Evolutionary conservation across 2,113 vertebrate species (phyloP).

Genomic region (Neodontobutis hainanensis): DNA sequence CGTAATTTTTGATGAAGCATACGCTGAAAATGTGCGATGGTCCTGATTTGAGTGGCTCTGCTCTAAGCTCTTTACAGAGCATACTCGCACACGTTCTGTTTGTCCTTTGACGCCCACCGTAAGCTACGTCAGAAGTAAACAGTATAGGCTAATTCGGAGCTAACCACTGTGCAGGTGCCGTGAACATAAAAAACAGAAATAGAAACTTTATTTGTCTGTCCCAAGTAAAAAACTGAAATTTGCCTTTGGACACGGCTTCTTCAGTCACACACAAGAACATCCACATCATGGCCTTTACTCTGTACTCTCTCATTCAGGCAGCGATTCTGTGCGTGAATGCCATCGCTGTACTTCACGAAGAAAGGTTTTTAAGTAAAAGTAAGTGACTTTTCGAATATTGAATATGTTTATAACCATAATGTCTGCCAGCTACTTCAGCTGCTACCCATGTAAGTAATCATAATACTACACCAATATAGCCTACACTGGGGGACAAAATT

Average conservation of each 20-base stretch:
- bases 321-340: conserved; percentile 90
- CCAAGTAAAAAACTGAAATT: too few species aligned
- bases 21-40: too few species aligned
- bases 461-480: too few species aligned
- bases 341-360: conserved; percentile 92
- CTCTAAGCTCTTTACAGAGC: too few species aligned
- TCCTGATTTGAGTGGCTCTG: too few species aligned
- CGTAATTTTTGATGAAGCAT: too few species aligned
- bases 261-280: too few species aligned
- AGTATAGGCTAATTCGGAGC: neutral
- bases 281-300: conserved; percentile 84
- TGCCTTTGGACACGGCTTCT: too few species aligned
- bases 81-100: neutral
- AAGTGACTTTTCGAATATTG: conserved; percentile 75
- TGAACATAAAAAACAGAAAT: conserved; percentile 8
- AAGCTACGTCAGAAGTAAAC: conserved; percentile 62
- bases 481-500: too few species aligned
- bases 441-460: conserved; percentile 2
- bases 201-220: too few species aligned
- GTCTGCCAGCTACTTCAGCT: neutral
- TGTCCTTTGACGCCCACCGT: conserved; percentile 42
- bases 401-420: neutral
- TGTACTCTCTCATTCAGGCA: conserved; percentile 93
- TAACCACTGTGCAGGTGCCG: neutral
- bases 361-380: conserved; percentile 95